phyloP scores from a whole-genome alignment of 2,113 vertebrate species.

The Pseudorhombus dupliciocellatus region DNA sequence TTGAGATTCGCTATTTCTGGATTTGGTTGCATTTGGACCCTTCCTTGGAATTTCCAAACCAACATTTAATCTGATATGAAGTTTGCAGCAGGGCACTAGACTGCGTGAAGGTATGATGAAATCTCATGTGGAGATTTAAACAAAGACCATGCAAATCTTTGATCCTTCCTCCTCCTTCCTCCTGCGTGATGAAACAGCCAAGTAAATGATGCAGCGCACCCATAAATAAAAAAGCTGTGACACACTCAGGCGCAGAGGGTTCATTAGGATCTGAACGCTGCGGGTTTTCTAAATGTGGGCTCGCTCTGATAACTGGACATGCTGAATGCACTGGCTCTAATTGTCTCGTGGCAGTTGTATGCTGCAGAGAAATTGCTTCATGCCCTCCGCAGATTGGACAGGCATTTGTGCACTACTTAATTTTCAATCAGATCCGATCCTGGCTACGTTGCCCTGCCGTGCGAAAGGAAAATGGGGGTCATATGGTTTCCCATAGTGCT shows the following conservation, averaged over 20 bases:
- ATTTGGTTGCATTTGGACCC: background rate
- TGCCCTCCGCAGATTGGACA: conserved; percentile 57
- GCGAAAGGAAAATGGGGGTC: conserved; percentile 52
- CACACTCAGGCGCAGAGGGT: background rate
- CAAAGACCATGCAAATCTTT: conserved; percentile 3
- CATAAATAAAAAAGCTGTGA: conserved; percentile 16
- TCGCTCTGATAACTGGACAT: conserved; percentile 53
- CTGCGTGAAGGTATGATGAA: conserved; percentile 5
- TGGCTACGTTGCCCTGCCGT: conserved; percentile 48
- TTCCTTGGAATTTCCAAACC: conserved; percentile 6
- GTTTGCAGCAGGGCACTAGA: background rate
- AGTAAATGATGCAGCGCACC: conserved; percentile 32
- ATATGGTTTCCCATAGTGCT: conserved; percentile 45
- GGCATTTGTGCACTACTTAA: conserved; percentile 70
- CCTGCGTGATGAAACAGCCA: conserved; percentile 6
- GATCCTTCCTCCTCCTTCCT: background rate
- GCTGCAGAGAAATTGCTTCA: conserved; percentile 45
- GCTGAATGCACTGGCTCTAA: conserved; percentile 55
- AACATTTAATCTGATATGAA: background rate
- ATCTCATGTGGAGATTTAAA: conserved; percentile 9
- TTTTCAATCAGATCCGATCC: conserved; percentile 75
- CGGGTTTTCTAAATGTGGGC: conserved; percentile 39
- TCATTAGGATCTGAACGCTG: conserved; percentile 31
- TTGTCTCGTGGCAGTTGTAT: conserved; percentile 60
- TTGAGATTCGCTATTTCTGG: background rate